Base-by-base conservation (phyloP, 2,888 invertebrate genomes). In the Cepaea hortensis region DNA sequence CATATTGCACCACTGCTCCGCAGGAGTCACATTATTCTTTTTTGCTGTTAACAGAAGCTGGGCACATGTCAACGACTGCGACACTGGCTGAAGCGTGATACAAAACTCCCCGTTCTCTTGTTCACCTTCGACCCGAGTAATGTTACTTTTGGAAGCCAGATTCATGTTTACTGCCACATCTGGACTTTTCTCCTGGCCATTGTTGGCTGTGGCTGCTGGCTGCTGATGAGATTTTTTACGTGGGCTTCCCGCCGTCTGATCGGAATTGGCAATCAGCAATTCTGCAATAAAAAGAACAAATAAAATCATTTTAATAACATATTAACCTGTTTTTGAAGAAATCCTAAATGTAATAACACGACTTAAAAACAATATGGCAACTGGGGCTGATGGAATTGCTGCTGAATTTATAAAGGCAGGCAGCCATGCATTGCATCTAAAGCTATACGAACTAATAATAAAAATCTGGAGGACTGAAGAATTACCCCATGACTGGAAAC, bases 101-200 rank as follows among this genome's bases (percentile, higher is more conserved):
- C 62, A 72, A 35, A 85, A 85, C 3, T 85, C 85, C 20, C 85
- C 85, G 62, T 81, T 85, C 18, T 81, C 75, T n/a, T 81, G 81
- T 55, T 85, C 85, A 3, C 85, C 85, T 23, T 85, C 85, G 6
- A 85, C 35, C 6, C 50, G 75, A n/a, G 35, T 61, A 9, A 61
- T 15, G 18, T 3, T 55, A 5, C 3, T 11, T n/a, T 83, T 83
- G 15, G n/a, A 13, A n/a, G 73, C 35, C 5, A 46, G 48, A 65
- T 20, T 15, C 46, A 20, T 50, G 23, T 65, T 46, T 35, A n/a
- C 72, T 3, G 18, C 80, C 61, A 50, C 61, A 62, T 75, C 62
- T 6, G 61, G 48, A 23, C 61, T 65, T 23, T 23, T 46, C 9
- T 1, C 65, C 18, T 76, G 18, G 48, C n/a, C 15, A 9, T 55